A percentile compares a stretch with the other conserved stretches of the same genome.
Evolutionary conservation across 1,140 invertebrate genomes (phyloP).

Genomic region (Kradibia gibbosae): DNA sequence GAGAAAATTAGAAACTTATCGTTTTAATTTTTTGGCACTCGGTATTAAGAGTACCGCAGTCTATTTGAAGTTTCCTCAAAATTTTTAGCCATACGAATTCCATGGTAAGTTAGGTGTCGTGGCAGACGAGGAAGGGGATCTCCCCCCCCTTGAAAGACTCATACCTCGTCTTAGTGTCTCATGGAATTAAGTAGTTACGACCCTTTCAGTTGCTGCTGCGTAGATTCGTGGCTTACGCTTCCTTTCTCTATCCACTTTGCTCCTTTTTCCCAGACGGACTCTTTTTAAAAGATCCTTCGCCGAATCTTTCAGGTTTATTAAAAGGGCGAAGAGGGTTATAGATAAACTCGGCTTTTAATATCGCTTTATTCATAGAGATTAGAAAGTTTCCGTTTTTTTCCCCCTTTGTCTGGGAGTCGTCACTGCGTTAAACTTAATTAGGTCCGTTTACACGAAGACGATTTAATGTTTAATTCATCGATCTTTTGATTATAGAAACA

Average conservation of each 20-base stretch:
- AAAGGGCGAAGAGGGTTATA: slow-evolving; percentile 63
- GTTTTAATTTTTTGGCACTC: too few species aligned
- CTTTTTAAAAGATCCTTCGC: slow-evolving; percentile 61
- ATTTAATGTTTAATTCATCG: slow-evolving; percentile 42
- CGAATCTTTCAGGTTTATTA: slow-evolving; percentile 61
- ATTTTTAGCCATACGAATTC: slow-evolving; percentile 68
- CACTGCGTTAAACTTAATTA: slow-evolving; percentile 44
- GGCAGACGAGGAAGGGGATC: neutral
- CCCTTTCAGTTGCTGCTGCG: slow-evolving; percentile 57
- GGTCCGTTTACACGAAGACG: slow-evolving; percentile 37
- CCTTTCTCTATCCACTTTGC: neutral
- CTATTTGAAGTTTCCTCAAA: slow-evolving; percentile 66
- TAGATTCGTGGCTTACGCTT: slow-evolving; percentile 36
- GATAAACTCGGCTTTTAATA: slow-evolving; percentile 64
- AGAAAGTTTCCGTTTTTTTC: slow-evolving; percentile 61
- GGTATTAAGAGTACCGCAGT: slow-evolving; percentile 30
- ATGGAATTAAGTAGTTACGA: slow-evolving; percentile 67
- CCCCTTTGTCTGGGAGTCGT: neutral
- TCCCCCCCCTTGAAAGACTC: neutral
- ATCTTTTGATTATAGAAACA: slow-evolving; percentile 24
- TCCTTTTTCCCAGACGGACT: slow-evolving; percentile 53
- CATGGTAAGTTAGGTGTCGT: slow-evolving; percentile 42
- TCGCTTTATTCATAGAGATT: slow-evolving; percentile 70
- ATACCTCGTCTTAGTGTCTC: slow-evolving; percentile 54
- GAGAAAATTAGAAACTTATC: too few species aligned